phyloP scores from a whole-genome alignment of 1,140 invertebrate species.

The Heliconius melpomene region DNA sequence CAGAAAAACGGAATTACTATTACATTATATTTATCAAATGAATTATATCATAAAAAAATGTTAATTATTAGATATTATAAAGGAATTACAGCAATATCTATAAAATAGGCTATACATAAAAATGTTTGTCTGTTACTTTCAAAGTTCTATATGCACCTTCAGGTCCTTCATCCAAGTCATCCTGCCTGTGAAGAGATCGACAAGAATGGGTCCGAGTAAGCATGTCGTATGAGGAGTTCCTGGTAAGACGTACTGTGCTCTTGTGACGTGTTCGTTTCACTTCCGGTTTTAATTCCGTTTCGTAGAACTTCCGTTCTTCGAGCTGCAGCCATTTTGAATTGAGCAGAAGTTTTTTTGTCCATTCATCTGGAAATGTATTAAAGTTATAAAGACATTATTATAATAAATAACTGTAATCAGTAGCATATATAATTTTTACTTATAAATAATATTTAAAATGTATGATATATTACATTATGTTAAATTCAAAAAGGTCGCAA shows the following conservation, averaged over 20 bases:
- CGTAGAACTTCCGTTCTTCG: conserved; percentile 66
- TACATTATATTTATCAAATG: not conserved
- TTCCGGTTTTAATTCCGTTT: conserved; percentile 62
- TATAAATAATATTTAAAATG: no score
- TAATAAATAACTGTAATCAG: no score
- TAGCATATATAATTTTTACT: no score
- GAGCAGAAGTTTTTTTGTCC: conserved; percentile 69
- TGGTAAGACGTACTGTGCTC: conserved; percentile 52
- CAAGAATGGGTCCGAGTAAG: conserved; percentile 68
- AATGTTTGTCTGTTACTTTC: conserved; percentile 55
- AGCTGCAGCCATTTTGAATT: conserved; percentile 70
- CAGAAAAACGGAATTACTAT: not conserved
- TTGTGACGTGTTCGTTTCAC: conserved; percentile 52
- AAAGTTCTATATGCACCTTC: conserved; percentile 72
- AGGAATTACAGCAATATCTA: no score
- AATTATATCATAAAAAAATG: not conserved
- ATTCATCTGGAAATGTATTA: conserved; percentile 60
- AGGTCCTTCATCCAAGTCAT: conserved; percentile 62
- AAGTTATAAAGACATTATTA: no score
- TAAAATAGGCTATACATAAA: conserved; percentile 39
- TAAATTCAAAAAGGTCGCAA: no score
- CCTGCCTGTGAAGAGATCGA: conserved; percentile 55
- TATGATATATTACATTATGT: no score
- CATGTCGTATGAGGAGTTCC: conserved; percentile 66
- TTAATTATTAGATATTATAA: not conserved